Conservation (phyloP, 1,140 invertebrate species). For the Linepithema humile region DNA sequence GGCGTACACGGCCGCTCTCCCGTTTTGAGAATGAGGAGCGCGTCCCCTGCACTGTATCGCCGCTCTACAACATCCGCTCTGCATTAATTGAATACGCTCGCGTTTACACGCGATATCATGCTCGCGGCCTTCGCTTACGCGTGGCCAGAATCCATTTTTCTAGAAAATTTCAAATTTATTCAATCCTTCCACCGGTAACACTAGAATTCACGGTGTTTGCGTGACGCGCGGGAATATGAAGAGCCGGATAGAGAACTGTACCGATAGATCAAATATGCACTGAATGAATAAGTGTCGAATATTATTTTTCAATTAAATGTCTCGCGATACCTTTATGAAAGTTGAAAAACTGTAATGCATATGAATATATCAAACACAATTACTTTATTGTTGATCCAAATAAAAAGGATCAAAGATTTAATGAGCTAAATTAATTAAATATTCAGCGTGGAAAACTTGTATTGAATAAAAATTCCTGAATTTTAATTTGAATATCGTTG, state of each 20-base stretch:
- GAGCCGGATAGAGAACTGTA: not conserved
- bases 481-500: not conserved
- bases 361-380: not conserved
- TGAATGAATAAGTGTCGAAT: not conserved
- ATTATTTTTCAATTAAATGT: not conserved
- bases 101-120: constrained; percentile 59
- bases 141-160: constrained; percentile 15
- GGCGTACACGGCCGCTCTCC: constrained; percentile 49
- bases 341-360: not conserved
- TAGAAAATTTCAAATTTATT: constrained; percentile 38
- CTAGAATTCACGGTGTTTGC: constrained; percentile 1
- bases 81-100: constrained; percentile 62
- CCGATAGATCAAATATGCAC: not conserved
- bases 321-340: not conserved
- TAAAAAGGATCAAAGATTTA: not conserved
- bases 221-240: constrained; percentile 1
- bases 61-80: constrained; percentile 62
- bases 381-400: not conserved
- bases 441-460: not conserved
- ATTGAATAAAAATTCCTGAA: not conserved
- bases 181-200: not conserved
- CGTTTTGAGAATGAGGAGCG: constrained; percentile 59
- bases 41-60: constrained; percentile 43
- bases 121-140: constrained; percentile 10
- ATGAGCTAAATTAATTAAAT: not conserved